Percentiles rank a stretch among this genome's conserved stretches.
Conservation (phyloP, 2,797 vertebrate species). For the Malacoraja senta region DNA sequence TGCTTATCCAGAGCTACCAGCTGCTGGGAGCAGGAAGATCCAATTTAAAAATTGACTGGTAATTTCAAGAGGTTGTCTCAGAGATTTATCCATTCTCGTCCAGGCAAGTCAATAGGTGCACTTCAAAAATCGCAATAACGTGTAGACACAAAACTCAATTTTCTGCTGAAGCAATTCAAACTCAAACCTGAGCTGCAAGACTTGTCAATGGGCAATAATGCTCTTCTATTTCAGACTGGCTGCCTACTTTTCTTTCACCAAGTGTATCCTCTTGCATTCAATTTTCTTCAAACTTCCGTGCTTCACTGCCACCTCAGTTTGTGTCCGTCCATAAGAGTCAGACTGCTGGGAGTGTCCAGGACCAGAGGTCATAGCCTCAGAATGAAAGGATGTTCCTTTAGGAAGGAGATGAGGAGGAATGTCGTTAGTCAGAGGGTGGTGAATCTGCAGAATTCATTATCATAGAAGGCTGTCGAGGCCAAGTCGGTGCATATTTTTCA, state of each 20-base stretch:
- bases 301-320: not conserved
- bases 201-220: not conserved
- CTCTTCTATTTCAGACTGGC: not conserved
- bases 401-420: too few species aligned
- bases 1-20: not conserved
- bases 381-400: too few species aligned
- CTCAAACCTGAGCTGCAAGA: not conserved
- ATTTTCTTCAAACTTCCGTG: not conserved
- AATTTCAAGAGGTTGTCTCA: not conserved
- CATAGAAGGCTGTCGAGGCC: too few species aligned
- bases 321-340: not conserved
- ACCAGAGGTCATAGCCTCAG: too few species aligned
- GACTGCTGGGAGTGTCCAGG: not conserved
- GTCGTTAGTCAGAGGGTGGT: too few species aligned
- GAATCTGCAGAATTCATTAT: too few species aligned
- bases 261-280: not conserved
- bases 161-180: not conserved
- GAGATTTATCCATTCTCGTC: not conserved
- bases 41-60: not conserved
- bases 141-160: not conserved
- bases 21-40: not conserved
- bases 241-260: not conserved
- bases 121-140: not conserved
- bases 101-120: not conserved
- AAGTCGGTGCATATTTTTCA: too few species aligned